Base-by-base conservation (phyloP, 2,113 vertebrate species). In the Panthera leo region DNA sequence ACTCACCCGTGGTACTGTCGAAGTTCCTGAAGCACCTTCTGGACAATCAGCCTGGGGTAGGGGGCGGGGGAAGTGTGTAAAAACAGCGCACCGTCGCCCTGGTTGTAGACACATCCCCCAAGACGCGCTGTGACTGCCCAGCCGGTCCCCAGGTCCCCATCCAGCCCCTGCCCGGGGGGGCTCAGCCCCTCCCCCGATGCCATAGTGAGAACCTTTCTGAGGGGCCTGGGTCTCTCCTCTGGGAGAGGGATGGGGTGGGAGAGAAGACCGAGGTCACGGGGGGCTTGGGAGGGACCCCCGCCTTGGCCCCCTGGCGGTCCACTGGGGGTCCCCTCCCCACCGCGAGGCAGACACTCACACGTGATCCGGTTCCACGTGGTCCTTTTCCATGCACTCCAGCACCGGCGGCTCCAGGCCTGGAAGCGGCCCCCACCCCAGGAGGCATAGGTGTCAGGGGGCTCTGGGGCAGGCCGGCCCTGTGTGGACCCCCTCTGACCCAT, bases 11-110 rank as follows among this genome's bases (percentile, higher is more conserved):
- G 99, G 97, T 99, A 99, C 97, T 99, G 99, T 96, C 99, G 99
- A 97, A 99, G 99, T 98, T 99, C 99, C 95, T 99, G 99, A 87
- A 99, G 99, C 91, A 99, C 99, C 98, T 99, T 99, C 94, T 99
- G 99, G 98, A 99, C 99, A 97, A 99, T 99, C 98, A 99, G 95
- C 99, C 99, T 99, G 98, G 18, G 85, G 36, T 25, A 16, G 67
- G 15, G 7, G 29, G 0, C 61, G 31, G 16, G 21, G 19, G 63
- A 5, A 29, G 27, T 48, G 76, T 11, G 16, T 18, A 91, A 68
- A 97, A 83, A 93, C 48, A 65, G 95, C 2, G 51, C 48, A 34
- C 0, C 0, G 25, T 82, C 0, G 75, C 68, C 73, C 34, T 70
- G 53, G 1, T 27, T 3, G 31, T 8, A 51, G 84, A 71, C 11